Evolutionary conservation across 2,113 vertebrate genomes (phyloP).

Genomic region (Arothron firmamentum): DNA sequence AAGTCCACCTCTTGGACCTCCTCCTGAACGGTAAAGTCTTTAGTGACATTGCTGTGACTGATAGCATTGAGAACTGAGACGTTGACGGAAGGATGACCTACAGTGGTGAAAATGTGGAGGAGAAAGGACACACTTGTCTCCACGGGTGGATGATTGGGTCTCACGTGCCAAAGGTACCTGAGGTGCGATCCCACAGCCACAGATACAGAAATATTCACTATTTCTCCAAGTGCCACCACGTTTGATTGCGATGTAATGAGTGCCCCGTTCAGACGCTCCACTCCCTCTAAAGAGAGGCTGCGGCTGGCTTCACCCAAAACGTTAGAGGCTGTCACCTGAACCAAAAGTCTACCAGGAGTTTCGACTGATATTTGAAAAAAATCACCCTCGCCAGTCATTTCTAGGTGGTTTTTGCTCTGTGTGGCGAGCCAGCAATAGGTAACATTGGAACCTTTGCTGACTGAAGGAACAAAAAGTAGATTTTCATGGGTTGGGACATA

Average conservation of each 20-base stretch:
- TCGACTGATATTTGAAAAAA: conserved; percentile 50
- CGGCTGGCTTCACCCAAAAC: conserved; percentile 50
- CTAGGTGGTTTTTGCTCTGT: conserved; percentile 22
- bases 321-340: conserved; percentile 69
- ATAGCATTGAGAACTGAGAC: conserved; percentile 69
- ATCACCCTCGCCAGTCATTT: conserved; percentile 29
- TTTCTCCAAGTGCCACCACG: conserved; percentile 44
- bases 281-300: conserved; percentile 49
- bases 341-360: conserved; percentile 50
- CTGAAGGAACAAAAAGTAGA: conserved; percentile 50
- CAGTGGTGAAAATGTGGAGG: conserved; percentile 52
- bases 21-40: conserved; percentile 66
- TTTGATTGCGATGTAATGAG: conserved; percentile 39
- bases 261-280: conserved; percentile 55
- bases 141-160: conserved; percentile 17
- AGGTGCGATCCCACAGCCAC: conserved; percentile 66
- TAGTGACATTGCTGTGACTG: conserved; percentile 52
- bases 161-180: conserved; percentile 68
- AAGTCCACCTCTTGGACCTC: conserved; percentile 63
- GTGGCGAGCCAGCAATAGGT: conserved; percentile 66
- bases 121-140: conserved; percentile 55
- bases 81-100: conserved; percentile 52
- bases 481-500: conserved; percentile 63
- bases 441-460: conserved; percentile 70
- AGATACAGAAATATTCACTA: conserved; percentile 62